Evolutionary conservation across 2,113 vertebrate genomes (phyloP), one percentile per base, ranked within the genome.

Genomic region (Galbula dea): DNA sequence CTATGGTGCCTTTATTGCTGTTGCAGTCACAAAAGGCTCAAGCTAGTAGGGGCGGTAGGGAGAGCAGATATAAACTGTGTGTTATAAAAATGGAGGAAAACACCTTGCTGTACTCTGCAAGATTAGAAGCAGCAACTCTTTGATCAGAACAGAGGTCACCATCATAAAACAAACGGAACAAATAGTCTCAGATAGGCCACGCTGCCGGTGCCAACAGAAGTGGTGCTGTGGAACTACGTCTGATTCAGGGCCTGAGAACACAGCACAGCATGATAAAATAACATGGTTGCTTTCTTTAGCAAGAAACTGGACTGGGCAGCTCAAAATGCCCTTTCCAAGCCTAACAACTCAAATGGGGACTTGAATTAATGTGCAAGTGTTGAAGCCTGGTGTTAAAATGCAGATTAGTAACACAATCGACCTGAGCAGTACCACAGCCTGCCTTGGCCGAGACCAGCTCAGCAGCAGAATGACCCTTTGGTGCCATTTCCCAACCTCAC

Each of bases 391-490:
- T 6, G 1, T 12, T 34, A 18, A 19, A 49, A 18, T 5, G 34
- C 55, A 24, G 52, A 2, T 15, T 5, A 22, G 37, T 15, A 49
- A 49, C n/a, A 34, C 46, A 39, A 1, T 2, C 2, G 15, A 19
- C 30, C 3, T 0, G 34, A 30, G 57, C 1, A 2, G 12, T 13
- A 29, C 11, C 1, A 4, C n/a, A 22, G 51, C 26, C 23, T 22
- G 0, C 11, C 55, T 26, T 5, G 10, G n/a, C 30, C 15, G 9
- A 7, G 11, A n/a, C 8, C 6, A 14, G 49, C 65, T 37, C 65
- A 1, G 24, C 0, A 0, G 48, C 1, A 1, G 21, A 24, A 3
- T 0, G 1, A 29, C 6, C 22, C 13, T 9, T 8, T 0, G 0
- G 3, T 16, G 65, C 46, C 16, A 2, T 4, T 37, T 55, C 80